Conservation (phyloP, 2,888 invertebrate genomes). For the Drosophila meridionalis region DNA sequence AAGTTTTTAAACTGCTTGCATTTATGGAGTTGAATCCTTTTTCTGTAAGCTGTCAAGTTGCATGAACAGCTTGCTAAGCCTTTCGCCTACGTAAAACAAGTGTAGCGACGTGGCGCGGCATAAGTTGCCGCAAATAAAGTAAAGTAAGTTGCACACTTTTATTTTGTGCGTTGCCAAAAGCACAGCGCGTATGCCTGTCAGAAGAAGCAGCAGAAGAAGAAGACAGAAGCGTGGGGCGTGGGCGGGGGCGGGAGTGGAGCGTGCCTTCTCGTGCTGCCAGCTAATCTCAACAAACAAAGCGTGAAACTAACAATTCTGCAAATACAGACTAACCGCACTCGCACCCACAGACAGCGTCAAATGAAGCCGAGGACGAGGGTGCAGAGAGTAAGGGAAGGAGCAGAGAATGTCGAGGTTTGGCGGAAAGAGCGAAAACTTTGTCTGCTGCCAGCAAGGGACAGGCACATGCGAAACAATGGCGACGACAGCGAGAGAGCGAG, state of each 20-base stretch:
- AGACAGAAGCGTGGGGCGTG: not conserved
- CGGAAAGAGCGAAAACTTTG: constrained; percentile 28
- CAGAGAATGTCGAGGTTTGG: not conserved
- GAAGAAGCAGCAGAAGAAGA: not conserved
- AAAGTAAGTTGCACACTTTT: constrained; percentile 69
- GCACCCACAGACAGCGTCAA: constrained; percentile 30
- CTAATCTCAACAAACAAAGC: constrained; percentile 59
- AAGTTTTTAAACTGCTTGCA: not conserved
- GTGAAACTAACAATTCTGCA: constrained; percentile 72
- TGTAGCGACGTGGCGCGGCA: constrained; percentile 57
- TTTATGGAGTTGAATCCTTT: not conserved
- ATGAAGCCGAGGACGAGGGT: not conserved
- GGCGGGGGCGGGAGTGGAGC: not conserved
- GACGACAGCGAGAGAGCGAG: constrained; percentile 20
- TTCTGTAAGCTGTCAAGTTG: constrained; percentile 6
- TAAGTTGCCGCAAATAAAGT: constrained; percentile 69
- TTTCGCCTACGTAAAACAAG: constrained; percentile 36
- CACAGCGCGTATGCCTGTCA: constrained; percentile 30
- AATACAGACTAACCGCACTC: constrained; percentile 73
- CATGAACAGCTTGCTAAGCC: constrained; percentile 20
- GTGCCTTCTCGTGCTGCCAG: constrained; percentile 47
- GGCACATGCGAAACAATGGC: constrained; percentile 3
- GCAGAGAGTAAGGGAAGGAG: not conserved
- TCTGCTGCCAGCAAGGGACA: constrained; percentile 11
- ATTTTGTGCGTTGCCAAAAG: constrained; percentile 63